Base-by-base conservation (phyloP, 2,888 invertebrate genomes). In the Apotomis capreana region DNA sequence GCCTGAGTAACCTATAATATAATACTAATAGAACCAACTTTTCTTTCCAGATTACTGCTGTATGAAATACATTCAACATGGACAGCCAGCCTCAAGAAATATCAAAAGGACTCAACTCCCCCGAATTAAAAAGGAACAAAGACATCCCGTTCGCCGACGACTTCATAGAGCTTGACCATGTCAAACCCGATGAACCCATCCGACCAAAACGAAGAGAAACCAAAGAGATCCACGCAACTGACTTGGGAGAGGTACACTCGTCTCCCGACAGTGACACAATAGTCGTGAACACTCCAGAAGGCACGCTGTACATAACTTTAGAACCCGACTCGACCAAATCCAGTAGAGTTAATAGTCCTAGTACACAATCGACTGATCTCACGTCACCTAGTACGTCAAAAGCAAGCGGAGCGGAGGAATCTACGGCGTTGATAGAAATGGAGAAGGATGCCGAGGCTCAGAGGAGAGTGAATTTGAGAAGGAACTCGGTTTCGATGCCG, bases 401-500 rank as follows among this genome's bases (percentile, higher is more conserved):
- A 69, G 83, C 81, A 3, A 81, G 80, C 52, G 90, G 87, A 4
- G 88, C 85, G 1, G 76, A 76, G 54, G 91, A 91, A 46, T 89
- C 90, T 0, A 83, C 79, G 69, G 83, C 83, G 51, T 52, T 90
- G 77, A 89, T 91, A 74, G 80, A 80, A 40, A 84, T 82, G 44
- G 91, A 92, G 74, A 79, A 74, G 69, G 84, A 84, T 10, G 78
- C 78, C 49, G 81, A 81, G 12, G 68, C 83, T 54, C 80, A 83
- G 73, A 87, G 89, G 70, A 83, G 80, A 73, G 84, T 84, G 4
- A 87, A 85, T 64, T 83, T 95, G 65, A 92, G 96, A 64, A 94
- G 96, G 77, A 96, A 96, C 78, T 96, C 96, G 3, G 95, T 96
- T 75, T 96, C 97, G 3, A 94, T 97, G 93, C 97, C 97, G 3